Percentiles rank a stretch among this genome's conserved stretches.
phyloP scores from a whole-genome alignment of 2,113 vertebrate genomes.

The Falcunculus frontatus region DNA sequence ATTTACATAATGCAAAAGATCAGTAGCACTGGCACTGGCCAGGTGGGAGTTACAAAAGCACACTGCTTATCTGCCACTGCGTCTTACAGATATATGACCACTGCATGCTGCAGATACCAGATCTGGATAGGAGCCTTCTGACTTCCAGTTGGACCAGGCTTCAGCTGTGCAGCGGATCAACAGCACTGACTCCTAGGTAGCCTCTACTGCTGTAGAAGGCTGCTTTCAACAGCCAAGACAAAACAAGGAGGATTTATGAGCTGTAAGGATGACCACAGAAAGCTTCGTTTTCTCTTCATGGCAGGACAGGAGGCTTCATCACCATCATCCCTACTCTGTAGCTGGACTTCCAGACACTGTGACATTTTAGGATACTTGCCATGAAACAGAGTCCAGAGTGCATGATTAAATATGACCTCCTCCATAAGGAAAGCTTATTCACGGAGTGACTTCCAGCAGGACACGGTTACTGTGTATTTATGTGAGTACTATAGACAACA shows the following conservation, averaged over 20 bases:
- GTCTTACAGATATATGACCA: background rate
- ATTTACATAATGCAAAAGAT: background rate
- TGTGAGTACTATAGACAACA: background rate
- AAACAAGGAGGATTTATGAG: background rate
- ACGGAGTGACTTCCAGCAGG: background rate
- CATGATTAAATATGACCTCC: background rate
- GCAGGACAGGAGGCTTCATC: background rate
- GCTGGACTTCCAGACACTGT: background rate
- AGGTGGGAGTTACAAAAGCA: background rate
- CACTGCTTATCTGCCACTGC: background rate
- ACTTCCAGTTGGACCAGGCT: background rate
- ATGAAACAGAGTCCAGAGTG: accelerated
- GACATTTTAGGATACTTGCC: background rate
- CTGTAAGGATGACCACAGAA: background rate
- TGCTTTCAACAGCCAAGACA: background rate
- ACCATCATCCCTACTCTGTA: background rate
- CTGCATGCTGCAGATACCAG: background rate
- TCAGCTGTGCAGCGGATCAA: background rate
- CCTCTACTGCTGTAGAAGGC: background rate
- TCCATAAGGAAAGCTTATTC: background rate
- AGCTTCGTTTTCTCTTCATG: background rate
- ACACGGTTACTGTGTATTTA: background rate
- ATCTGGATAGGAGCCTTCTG: background rate
- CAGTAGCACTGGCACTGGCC: background rate
- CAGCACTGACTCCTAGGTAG: background rate